These are phyloP conservation scores for Heliangelus exortis DNA, from an alignment of 2,797 vertebrate species.

Conservation along the genomic window DNA sequence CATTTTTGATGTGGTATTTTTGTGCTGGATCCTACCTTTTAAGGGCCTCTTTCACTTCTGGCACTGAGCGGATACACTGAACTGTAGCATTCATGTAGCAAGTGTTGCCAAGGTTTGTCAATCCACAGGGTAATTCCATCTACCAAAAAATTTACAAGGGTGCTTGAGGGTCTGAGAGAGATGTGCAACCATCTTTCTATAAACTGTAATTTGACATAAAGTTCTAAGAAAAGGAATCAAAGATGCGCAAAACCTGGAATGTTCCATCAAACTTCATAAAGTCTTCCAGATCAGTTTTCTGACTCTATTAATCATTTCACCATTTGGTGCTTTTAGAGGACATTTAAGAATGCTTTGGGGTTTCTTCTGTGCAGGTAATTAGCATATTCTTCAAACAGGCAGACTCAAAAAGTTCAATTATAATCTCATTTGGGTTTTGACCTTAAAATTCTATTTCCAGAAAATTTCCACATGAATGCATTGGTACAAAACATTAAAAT, in stretches of 20 bases:
- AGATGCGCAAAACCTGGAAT: background rate
- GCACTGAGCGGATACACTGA: conserved; percentile 98
- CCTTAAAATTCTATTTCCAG: background rate
- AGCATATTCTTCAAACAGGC: background rate
- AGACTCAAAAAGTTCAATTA: conserved; percentile 38
- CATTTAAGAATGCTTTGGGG: background rate
- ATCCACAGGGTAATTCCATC: conserved; percentile 97
- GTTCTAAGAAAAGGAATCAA: background rate
- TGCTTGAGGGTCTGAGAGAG: conserved; percentile 24
- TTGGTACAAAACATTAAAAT: conserved; percentile 40
- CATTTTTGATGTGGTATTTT: background rate
- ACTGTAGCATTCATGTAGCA: conserved; percentile 99
- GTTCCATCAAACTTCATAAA: background rate
- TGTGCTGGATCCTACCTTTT: conserved; percentile 83
- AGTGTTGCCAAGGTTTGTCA: conserved; percentile 98
- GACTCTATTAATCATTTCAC: background rate
- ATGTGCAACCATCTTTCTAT: background rate
- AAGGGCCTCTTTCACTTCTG: conserved; percentile 94
- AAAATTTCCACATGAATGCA: conserved; percentile 11
- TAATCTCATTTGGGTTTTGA: conserved; percentile 33
- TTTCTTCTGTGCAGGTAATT: background rate
- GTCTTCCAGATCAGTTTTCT: background rate
- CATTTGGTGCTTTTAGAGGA: background rate
- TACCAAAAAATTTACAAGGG: conserved; percentile 69
- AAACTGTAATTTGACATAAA: background rate